Conservation (phyloP, 1,140 invertebrate genomes). For the Palaemon carinicauda region DNA sequence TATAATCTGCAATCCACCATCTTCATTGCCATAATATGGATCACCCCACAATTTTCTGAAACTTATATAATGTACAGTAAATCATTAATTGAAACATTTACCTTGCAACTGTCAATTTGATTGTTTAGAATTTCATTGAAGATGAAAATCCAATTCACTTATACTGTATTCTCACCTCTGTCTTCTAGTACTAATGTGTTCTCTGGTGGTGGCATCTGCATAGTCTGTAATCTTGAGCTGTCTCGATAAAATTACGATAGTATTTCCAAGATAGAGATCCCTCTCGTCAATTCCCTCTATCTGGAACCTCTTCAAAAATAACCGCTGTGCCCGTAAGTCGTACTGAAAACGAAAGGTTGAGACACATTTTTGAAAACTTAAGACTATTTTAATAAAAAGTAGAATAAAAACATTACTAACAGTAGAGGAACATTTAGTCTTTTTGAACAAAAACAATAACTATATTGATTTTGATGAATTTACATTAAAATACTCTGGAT, state of each 20-base stretch:
- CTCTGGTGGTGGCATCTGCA: conserved; percentile 70
- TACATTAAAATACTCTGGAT: too few species aligned
- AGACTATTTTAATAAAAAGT: too few species aligned
- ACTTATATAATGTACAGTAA: too few species aligned
- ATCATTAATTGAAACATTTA: neutral
- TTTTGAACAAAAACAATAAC: too few species aligned
- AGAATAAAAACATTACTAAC: too few species aligned
- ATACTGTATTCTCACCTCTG: conserved; percentile 36
- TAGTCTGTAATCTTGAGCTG: conserved; percentile 81
- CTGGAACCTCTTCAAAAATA: conserved; percentile 79
- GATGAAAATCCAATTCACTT: too few species aligned
- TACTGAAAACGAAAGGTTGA: conserved; percentile 66
- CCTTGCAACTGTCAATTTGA: neutral
- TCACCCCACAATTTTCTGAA: too few species aligned
- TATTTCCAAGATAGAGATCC: conserved; percentile 80
- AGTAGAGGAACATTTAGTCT: too few species aligned
- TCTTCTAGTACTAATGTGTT: conserved; percentile 30
- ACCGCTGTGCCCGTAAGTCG: conserved; percentile 77
- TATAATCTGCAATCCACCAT: too few species aligned
- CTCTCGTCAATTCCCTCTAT: conserved; percentile 73
- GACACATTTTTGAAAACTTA: neutral
- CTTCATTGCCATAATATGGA: too few species aligned
- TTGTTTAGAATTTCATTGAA: neutral
- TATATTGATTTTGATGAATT: too few species aligned
- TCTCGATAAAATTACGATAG: conserved; percentile 79